Conservation (phyloP, 2,888 invertebrate genomes). For the Diarsia mendica region DNA sequence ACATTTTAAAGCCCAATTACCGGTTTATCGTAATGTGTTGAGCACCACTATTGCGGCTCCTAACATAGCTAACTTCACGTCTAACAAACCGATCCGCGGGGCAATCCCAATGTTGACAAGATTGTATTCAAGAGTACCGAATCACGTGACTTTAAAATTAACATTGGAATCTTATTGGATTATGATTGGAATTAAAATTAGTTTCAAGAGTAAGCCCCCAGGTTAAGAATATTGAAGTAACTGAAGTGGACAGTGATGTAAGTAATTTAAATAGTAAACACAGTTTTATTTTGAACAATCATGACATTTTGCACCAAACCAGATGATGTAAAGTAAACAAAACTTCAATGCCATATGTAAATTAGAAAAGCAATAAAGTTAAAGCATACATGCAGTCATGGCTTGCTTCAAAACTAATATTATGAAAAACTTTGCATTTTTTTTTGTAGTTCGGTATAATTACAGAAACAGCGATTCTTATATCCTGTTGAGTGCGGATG, state of each 20-base stretch:
- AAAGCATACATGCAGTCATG: slow-evolving; percentile 21
- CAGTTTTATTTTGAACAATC: slow-evolving; percentile 2
- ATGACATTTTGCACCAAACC: slow-evolving; percentile 15
- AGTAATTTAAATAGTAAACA: slow-evolving; percentile 6
- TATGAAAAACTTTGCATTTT: slow-evolving; percentile 24
- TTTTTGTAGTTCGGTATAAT: slow-evolving; percentile 36
- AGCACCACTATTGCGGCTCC: too few relatives aligned
- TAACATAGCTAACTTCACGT: too few relatives aligned
- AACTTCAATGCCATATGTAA: slow-evolving; percentile 34
- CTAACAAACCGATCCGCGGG: too few relatives aligned
- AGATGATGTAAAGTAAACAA: slow-evolving; percentile 35
- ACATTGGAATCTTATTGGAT: too few relatives aligned
- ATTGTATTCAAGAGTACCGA: too few relatives aligned
- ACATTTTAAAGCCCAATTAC: too few relatives aligned
- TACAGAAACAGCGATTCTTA: slow-evolving; percentile 42
- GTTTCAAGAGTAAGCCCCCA: too few relatives aligned
- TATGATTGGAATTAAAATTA: too few relatives aligned
- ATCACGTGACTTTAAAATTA: too few relatives aligned
- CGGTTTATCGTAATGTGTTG: too few relatives aligned
- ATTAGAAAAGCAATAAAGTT: slow-evolving; percentile 18
- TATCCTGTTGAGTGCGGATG: slow-evolving; percentile 60
- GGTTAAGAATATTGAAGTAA: neutral
- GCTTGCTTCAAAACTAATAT: slow-evolving; percentile 28
- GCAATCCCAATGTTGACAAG: too few relatives aligned
- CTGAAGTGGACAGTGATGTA: slow-evolving; percentile 17